Evolutionary conservation across 2,888 invertebrate species (phyloP).

Genomic region (Megamerina dolium): DNA sequence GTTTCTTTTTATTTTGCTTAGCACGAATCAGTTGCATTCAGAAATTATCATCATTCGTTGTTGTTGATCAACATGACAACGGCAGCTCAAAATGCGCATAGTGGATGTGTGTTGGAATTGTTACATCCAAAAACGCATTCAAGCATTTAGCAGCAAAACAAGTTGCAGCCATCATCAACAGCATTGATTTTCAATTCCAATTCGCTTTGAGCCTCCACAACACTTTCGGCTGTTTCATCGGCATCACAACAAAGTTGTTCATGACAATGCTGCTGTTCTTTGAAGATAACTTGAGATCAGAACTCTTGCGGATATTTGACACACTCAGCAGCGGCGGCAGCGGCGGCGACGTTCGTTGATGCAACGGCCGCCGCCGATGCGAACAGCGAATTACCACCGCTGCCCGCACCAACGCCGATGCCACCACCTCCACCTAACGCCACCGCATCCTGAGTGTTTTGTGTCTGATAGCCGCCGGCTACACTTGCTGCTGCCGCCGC

Average conservation of each 20-base stretch:
- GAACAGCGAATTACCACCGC: conserved; percentile 35
- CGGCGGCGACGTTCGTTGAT: conserved; percentile 43
- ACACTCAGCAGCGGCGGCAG: conserved; percentile 52
- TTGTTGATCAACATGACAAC: conserved; percentile 25
- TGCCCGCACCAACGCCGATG: conserved; percentile 36
- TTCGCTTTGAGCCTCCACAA: conserved; percentile 17
- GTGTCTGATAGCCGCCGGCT: conserved; percentile 56
- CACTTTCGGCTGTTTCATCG: too few relatives aligned
- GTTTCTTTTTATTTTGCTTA: too few relatives aligned
- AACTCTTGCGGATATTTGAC: conserved; percentile 51
- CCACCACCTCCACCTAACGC: conserved; percentile 29
- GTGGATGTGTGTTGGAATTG: too few relatives aligned
- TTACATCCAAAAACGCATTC: too few relatives aligned
- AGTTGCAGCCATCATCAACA: conserved; percentile 28
- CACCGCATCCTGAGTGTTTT: conserved; percentile 55
- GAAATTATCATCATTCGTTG: conserved; percentile 38
- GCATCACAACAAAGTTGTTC: too few relatives aligned
- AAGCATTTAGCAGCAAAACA: conserved; percentile 44
- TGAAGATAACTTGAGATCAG: conserved; percentile 50
- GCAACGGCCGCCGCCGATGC: conserved; percentile 35
- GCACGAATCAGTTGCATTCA: conserved; percentile 51
- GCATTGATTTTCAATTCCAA: conserved; percentile 29
- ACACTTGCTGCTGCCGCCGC: conserved; percentile 45
- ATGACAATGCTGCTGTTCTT: conserved; percentile 29
- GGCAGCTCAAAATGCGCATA: neutral